Conservation (phyloP, 2,888 invertebrate genomes). For the Tuta absoluta region DNA sequence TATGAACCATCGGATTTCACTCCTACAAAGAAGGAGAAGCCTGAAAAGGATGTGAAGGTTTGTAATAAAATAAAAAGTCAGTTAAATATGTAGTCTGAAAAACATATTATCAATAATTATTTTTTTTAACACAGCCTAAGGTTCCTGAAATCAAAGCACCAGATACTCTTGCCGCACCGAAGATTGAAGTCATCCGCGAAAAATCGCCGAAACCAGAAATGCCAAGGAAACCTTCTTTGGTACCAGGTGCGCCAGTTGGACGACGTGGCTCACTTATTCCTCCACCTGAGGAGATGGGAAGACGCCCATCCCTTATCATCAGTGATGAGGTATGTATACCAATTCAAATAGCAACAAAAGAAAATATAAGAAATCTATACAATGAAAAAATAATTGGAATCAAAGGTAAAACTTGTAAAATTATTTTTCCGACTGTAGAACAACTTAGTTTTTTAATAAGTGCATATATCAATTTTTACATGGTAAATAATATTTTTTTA, state of each 20-base stretch:
- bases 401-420: constrained; percentile 31
- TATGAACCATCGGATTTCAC: constrained; percentile 82
- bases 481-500: not conserved
- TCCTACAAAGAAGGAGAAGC: constrained; percentile 74
- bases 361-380: not conserved
- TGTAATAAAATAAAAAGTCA: not conserved
- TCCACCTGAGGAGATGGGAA: constrained; percentile 92
- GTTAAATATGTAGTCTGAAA: not conserved
- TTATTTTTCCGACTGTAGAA: constrained; percentile 24
- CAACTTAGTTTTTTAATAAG: constrained; percentile 15
- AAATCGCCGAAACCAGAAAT: constrained; percentile 85
- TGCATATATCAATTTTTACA: constrained; percentile 1
- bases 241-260: constrained; percentile 77
- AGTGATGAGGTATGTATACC: constrained; percentile 92
- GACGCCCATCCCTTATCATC: constrained; percentile 94
- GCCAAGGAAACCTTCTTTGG: constrained; percentile 87
- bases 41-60: constrained; percentile 59
- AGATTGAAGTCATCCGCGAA: constrained; percentile 93
- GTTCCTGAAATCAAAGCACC: constrained; percentile 88
- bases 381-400: constrained; percentile 24
- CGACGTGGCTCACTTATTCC: constrained; percentile 93
- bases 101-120: not conserved
- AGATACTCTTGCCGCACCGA: constrained; percentile 84
- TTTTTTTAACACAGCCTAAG: constrained; percentile 61
- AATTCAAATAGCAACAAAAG: constrained; percentile 21